Evolutionary conservation across 2,888 invertebrate species (phyloP), one percentile per base, ranked within the genome.

Genomic region (Acanthosepion pharaonis): DNA sequence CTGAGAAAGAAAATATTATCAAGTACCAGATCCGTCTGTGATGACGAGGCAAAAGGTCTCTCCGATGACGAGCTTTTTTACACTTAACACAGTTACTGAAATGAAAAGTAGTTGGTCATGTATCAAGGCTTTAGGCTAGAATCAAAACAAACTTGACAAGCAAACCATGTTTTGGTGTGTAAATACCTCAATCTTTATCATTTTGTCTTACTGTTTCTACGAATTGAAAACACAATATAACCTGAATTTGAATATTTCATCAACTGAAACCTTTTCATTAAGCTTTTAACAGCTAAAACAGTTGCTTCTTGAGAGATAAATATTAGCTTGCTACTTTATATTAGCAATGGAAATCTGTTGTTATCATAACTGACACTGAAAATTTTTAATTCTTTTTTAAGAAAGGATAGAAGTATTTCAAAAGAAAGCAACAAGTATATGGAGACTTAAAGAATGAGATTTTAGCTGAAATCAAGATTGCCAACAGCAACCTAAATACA

Each of bases 61-160:
- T 91, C 48, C 91, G 91, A 91, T 91, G 91, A 91, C 91, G 91
- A 91, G 91, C 91, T 91, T 91, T 91, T 91, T 91, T 91, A 91
- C 91, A 91, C 42, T 91, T 91, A 91, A 91, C 91, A 42, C 91
- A 91, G 42, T 91, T 91, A 33, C 91, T 91, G 91, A 91, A 91
- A 91, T 48, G n/a, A 91, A 91, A 91, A 91, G 91, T 18, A 91
- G 91, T 91, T 91, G 48, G 48, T 91, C 42, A 91, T 48, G 48
- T 91, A 64, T 25, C 64, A 25, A 23, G 25, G 64, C 64, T 64
- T 64, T 64, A 8, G 64, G 28, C 25, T 23, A 64, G 25, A 28
- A 8, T 8, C 20, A 64, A 28, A 25, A 25, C 28, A 25, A 25
- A 59, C 25, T 59, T 59, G 59, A 25, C 59, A 59, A 15, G 20